phyloP scores from a whole-genome alignment of 2,888 invertebrate genomes.

The Brassicogethes aeneus region DNA sequence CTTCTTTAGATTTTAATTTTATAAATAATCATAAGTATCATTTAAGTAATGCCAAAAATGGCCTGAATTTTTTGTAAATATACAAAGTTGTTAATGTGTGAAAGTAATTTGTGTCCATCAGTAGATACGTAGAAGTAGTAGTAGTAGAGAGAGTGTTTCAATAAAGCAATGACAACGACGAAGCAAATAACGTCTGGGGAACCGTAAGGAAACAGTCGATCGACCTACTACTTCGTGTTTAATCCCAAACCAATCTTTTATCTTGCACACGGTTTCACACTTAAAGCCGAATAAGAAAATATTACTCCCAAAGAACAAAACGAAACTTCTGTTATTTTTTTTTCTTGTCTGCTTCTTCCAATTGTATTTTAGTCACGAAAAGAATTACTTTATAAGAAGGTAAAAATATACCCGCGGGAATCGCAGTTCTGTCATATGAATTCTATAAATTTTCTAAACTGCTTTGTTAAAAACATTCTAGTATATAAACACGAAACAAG shows the following conservation, averaged over 20 bases:
- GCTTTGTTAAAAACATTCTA: no score
- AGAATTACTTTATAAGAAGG: constrained; percentile 14
- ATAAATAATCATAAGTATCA: no score
- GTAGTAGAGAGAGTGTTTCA: constrained; percentile 22
- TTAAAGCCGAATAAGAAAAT: constrained; percentile 38
- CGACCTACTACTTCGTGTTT: constrained; percentile 34
- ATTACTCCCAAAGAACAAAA: constrained; percentile 30
- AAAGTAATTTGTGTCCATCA: no score
- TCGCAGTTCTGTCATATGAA: neutral
- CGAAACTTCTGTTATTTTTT: constrained; percentile 23
- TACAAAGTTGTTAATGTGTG: no score
- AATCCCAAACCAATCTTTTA: constrained; percentile 45
- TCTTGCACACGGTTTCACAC: constrained; percentile 41
- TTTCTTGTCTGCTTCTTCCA: constrained; percentile 9
- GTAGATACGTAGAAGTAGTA: no score
- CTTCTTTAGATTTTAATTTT: no score
- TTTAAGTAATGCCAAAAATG: no score
- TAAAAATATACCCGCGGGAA: neutral
- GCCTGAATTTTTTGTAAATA: no score
- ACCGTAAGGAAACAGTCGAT: constrained; percentile 20
- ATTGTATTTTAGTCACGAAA: constrained; percentile 22
- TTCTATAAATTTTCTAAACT: constrained; percentile 2
- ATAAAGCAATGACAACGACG: constrained; percentile 26
- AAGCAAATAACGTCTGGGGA: constrained; percentile 25
- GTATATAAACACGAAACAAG: neutral